Base-by-base conservation (phyloP, 2,797 vertebrate species). In the Sparus aurata region DNA sequence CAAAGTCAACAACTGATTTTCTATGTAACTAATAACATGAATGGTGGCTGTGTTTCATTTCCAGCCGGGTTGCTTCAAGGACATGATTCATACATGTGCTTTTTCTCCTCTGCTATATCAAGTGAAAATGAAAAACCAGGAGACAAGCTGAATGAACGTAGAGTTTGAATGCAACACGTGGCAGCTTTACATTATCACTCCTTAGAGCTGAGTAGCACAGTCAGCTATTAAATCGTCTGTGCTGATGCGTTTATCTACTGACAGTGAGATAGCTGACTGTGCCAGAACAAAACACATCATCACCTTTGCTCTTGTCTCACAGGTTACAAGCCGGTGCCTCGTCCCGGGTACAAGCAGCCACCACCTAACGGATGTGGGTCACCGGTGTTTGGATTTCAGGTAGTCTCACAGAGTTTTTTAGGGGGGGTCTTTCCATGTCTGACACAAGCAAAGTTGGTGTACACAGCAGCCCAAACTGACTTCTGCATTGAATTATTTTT, bases 311-410 rank as follows among this genome's bases (percentile, higher is more conserved):
- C 90, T 27, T 87, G 45, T 92, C 89, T 93, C 88, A 23, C 86
- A 99, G 98, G 96, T 79, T 99, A 97, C 80, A 97, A 93, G 75
- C 96, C 98, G 1, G 3, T 91, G 53, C 95, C 97, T 85, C 97
- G 97, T 54, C 95, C 96, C 0, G 93, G 89, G 4, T 99, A 97
- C 90, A 99, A 96, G 85, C 95, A 94, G 0, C 92, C 97, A 16
- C 97, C 98, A 3, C 98, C 98, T 15, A 99, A 99, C 22, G 98
- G 98, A 77, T 99, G 98, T 89, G 98, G 98, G 38, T 98, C 98
- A n/a, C 98, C 98, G 0, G 69, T 99, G 0, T 99, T 99, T 93
- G 98, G 98, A 83, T 95, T 99, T 89, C 95, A 98, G 73, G 98
- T 97, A 93, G 22, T 77, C 17, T 53, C 43, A 30, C 41, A 30